These are phyloP conservation scores for Apomyelois bistriatella DNA, from an alignment of 2,888 invertebrate genomes.

Conservation along the genomic window DNA sequence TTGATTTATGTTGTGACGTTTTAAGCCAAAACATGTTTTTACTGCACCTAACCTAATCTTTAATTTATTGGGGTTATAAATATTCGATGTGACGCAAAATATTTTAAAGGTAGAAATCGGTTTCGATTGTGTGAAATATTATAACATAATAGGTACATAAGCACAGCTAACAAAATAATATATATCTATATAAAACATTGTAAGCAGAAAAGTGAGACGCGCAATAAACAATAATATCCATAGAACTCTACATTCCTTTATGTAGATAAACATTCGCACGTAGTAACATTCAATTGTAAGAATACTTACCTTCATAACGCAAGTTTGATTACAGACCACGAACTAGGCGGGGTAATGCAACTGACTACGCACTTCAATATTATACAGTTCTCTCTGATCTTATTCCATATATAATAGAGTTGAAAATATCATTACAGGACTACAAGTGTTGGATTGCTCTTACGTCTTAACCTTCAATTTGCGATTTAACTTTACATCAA, in stretches of 20 bases:
- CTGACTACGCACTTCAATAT: conserved; percentile 16
- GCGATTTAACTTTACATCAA: conserved; percentile 69
- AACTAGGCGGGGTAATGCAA: conserved; percentile 29
- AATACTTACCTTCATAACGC: conserved; percentile 25
- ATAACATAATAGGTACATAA: background rate
- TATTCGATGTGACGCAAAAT: conserved; percentile 33
- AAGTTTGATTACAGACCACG: conserved; percentile 37
- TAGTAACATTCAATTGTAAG: conserved; percentile 26
- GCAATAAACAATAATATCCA: too few relatives aligned
- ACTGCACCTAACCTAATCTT: conserved; percentile 42
- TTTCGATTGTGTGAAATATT: background rate
- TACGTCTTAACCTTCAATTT: conserved; percentile 64
- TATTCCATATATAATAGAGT: conserved; percentile 33
- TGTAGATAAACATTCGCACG: background rate
- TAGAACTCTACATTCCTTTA: background rate
- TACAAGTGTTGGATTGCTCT: conserved; percentile 42
- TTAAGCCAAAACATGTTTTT: conserved; percentile 67
- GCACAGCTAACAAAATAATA: background rate
- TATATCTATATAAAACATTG: background rate
- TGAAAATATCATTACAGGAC: conserved; percentile 18
- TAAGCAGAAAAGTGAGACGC: background rate
- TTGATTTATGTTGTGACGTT: conserved; percentile 71
- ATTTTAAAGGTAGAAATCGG: background rate
- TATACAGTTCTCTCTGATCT: conserved; percentile 22
- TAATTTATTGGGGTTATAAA: conserved; percentile 66